Conservation (phyloP, 2,888 invertebrate genomes). For the Nowickia ferox region DNA sequence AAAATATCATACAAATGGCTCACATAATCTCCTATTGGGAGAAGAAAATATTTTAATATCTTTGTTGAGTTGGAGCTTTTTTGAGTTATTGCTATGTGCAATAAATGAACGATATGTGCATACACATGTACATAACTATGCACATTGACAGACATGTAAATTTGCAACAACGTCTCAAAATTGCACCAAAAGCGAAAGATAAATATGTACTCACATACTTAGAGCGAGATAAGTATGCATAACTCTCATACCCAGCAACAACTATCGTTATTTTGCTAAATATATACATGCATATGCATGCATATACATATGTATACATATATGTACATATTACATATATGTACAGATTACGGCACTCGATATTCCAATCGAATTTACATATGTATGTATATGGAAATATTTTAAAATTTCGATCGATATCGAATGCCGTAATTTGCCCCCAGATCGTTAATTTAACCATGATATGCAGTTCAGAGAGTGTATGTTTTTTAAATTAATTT, state of each 20-base stretch:
- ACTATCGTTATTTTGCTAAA: slow-evolving; percentile 39
- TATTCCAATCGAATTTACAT: too few species aligned
- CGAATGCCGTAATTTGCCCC: too few species aligned
- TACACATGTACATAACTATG: background rate
- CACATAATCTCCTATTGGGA: too few species aligned
- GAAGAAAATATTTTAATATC: too few species aligned
- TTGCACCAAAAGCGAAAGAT: slow-evolving; percentile 21
- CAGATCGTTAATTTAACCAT: too few species aligned
- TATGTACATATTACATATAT: background rate
- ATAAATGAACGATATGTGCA: background rate
- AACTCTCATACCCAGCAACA: background rate
- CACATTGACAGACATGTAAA: too few species aligned
- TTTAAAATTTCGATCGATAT: too few species aligned
- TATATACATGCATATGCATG: background rate
- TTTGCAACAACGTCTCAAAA: slow-evolving; percentile 16
- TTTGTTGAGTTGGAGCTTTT: too few species aligned
- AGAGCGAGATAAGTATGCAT: slow-evolving; percentile 4
- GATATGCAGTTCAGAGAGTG: too few species aligned
- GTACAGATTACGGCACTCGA: too few species aligned
- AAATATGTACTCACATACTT: background rate
- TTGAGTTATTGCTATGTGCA: background rate
- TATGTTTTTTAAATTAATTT: slow-evolving; percentile 16
- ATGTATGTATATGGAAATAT: too few species aligned
- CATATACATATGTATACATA: background rate
- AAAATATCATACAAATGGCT: too few species aligned